Conservation (phyloP, 2,797 vertebrate genomes). For the Carcharodon carcharias region DNA sequence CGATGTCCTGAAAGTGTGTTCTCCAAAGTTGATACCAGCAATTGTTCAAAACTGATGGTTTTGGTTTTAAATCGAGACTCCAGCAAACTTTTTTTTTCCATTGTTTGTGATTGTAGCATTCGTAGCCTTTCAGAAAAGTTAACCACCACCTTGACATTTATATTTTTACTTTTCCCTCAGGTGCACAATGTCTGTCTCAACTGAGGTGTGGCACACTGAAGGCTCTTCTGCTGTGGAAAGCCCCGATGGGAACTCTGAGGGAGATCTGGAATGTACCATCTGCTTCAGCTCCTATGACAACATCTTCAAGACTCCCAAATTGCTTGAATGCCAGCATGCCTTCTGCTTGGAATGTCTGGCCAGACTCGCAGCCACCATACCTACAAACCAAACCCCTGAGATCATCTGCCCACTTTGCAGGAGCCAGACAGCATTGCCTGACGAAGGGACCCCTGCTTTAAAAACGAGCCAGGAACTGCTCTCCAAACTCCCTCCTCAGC, state of each 20-base stretch:
- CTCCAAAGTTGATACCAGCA: background rate
- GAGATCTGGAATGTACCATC: constrained; percentile 83
- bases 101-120: constrained; percentile 53
- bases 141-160: background rate
- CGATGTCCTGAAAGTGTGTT: background rate
- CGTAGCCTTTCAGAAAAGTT: constrained; percentile 1
- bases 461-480: constrained; percentile 75
- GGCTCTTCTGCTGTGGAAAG: constrained; percentile 39
- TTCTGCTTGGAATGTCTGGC: constrained; percentile 95
- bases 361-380: constrained; percentile 67
- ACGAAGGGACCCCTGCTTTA: constrained; percentile 69
- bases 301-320: constrained; percentile 87
- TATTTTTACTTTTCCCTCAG: constrained; percentile 36
- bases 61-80: background rate
- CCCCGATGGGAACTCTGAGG: constrained; percentile 51
- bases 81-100: too few species aligned
- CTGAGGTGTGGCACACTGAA: constrained; percentile 63
- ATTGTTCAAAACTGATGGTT: background rate
- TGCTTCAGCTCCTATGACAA: constrained; percentile 93
- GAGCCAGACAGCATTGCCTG: constrained; percentile 69
- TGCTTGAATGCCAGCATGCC: constrained; percentile 79
- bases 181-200: constrained; percentile 57
- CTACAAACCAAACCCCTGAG: constrained; percentile 49
- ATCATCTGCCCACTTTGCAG: constrained; percentile 85
- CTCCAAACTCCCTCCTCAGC: constrained; percentile 69